A percentile compares a stretch with the other conserved stretches of the same genome.
These are phyloP conservation scores for Pocillopora verrucosa DNA, from an alignment of 64 coral and sea anemone genomes.

Conservation along the genomic window DNA sequence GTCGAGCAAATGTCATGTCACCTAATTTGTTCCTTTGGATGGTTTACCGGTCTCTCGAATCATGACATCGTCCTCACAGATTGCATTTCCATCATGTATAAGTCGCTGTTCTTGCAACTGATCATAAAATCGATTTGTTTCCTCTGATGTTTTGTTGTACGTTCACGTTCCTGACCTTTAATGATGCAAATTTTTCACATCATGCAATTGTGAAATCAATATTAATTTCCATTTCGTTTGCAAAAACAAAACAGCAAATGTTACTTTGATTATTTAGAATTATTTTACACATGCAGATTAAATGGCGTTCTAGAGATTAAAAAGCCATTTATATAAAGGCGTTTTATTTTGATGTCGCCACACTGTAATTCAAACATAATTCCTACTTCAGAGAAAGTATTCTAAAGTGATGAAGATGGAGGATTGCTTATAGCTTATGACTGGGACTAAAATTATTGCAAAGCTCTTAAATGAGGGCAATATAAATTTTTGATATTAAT, in stretches of 20 bases:
- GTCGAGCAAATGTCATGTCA: too few species aligned
- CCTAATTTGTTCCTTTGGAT: too few species aligned
- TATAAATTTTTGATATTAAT: not conserved
- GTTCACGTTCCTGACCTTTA: not conserved
- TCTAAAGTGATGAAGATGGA: too few species aligned
- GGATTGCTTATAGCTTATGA: not conserved
- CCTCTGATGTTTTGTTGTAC: not conserved
- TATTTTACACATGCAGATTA: not conserved
- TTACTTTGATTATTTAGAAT: not conserved
- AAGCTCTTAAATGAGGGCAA: not conserved
- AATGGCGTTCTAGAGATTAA: not conserved
- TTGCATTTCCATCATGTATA: not conserved
- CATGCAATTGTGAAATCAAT: not conserved
- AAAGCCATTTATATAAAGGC: not conserved
- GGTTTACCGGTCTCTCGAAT: too few species aligned
- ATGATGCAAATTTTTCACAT: not conserved
- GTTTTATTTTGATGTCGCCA: too few species aligned
- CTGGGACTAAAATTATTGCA: not conserved
- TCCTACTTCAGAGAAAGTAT: too few species aligned
- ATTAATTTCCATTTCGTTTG: not conserved
- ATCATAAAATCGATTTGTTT: not conserved
- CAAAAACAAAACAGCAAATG: slow-evolving; percentile 9
- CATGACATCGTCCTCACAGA: not conserved
- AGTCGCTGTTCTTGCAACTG: not conserved
- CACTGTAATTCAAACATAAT: too few species aligned